Conservation (phyloP, 2,113 vertebrate species). For the Microcebus jonahi region DNA sequence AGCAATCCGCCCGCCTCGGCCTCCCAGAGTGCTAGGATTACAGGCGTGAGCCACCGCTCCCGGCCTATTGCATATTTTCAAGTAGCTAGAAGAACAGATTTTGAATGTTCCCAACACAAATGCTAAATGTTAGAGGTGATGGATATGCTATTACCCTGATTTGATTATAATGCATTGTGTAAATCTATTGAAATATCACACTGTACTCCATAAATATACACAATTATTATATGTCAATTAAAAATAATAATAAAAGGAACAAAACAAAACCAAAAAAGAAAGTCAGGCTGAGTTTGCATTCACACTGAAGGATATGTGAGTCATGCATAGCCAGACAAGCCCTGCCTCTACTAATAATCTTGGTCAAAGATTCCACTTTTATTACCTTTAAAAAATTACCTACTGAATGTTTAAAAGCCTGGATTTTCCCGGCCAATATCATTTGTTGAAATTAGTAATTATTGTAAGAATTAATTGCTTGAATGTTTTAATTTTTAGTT, state of each 20-base stretch:
- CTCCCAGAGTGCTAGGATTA: no score
- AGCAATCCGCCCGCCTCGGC: no score
- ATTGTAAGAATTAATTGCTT: constrained; percentile 25
- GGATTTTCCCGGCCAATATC: neutral
- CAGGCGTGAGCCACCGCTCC: no score
- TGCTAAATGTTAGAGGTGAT: no score
- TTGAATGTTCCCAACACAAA: no score
- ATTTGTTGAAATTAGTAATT: constrained; percentile 12
- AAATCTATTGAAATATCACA: no score
- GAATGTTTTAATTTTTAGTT: constrained; percentile 5
- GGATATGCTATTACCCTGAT: no score
- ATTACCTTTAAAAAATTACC: neutral
- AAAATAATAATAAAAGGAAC: neutral
- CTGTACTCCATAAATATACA: no score
- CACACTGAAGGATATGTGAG: neutral
- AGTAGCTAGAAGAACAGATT: no score
- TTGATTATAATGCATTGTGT: no score
- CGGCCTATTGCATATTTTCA: no score
- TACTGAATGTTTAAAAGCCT: constrained; percentile 39
- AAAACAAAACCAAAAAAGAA: neutral
- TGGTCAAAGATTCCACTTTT: constrained; percentile 5
- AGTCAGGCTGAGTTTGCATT: neutral
- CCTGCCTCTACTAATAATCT: neutral
- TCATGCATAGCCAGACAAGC: neutral
- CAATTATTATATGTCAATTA: neutral